Evolutionary conservation across 2,797 vertebrate species (phyloP), one percentile per base, ranked within the genome.

Genomic region (Naso thynnoides): DNA sequence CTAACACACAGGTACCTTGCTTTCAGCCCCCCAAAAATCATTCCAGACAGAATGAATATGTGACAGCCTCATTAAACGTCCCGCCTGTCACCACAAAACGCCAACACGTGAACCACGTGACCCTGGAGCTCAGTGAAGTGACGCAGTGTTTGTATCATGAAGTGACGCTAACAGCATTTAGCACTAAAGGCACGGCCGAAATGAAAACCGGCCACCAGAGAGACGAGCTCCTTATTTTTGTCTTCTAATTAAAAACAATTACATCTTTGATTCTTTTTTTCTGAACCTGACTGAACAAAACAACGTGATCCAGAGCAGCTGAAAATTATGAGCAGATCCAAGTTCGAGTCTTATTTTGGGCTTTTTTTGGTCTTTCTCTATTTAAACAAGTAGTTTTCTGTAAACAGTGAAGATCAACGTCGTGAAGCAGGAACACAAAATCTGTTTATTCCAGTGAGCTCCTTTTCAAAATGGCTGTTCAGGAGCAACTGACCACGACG

Each of bases 81-180:
- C 31, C 13, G 26, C 33, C 13, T 14, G 24, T 41, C 57, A 29
- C 38, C 23, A 36, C 19, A 45, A 71, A 45, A 57, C 66, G 67
- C 62, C n/a, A 33, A 60, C 56, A 24, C 67, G 15, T 1, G 27
- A 18, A 23, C 1, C 16, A 47, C 33, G 53, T 54, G 47, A 52
- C 36, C 8, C 33, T 64, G 48, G 13, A 10, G 59, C n/a, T 6
- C 31, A 11, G 57, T n/a, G 21, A 24, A 2, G 27, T 15, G 48
- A 54, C n/a, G 60, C 73, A 54, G 76, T 75, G 82, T 86, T 81
- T 57, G 18, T 58, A 15, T 26, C 7, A 24, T 33, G 8, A 72
- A 29, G 62, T 56, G 64, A 59, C 59, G 71, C 64, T 75, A 61
- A 55, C 18, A 27, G 18, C 53, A 15, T 9, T 4, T 0, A 45